Conservation (phyloP, 2,888 invertebrate genomes). For the Pemphredon lugubris region DNA sequence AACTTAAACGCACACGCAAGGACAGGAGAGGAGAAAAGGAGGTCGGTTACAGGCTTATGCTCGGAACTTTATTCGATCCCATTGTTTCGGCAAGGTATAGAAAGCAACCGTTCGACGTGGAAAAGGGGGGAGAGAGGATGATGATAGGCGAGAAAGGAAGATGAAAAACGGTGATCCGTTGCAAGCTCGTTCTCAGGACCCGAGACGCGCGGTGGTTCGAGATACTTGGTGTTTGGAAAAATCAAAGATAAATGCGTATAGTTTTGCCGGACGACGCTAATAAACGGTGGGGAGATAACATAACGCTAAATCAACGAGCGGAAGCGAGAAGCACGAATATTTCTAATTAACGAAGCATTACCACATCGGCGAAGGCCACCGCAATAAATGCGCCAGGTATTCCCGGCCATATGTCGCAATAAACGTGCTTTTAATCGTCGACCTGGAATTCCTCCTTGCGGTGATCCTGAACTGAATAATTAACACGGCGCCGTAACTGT, state of each 20-base stretch:
- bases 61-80: too few species aligned
- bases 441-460: slow-evolving; percentile 38
- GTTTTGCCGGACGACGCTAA: slow-evolving; percentile 41
- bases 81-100: too few species aligned
- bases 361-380: slow-evolving; percentile 32
- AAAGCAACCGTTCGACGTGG: too few species aligned
- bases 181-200: slow-evolving; percentile 8
- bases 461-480: slow-evolving; percentile 52
- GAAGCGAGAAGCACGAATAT: slow-evolving; percentile 56
- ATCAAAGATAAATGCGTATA: slow-evolving; percentile 38
- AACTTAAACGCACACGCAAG: neutral
- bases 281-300: slow-evolving; percentile 47
- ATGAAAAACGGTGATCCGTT: neutral
- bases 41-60: too few species aligned
- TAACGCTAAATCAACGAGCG: slow-evolving; percentile 53
- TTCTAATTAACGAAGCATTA: slow-evolving; percentile 64
- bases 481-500: slow-evolving; percentile 42
- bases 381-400: slow-evolving; percentile 54
- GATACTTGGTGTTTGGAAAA: slow-evolving; percentile 24
- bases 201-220: slow-evolving; percentile 3
- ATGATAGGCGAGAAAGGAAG: neutral
- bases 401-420: slow-evolving; percentile 52
- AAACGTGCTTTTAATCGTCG: slow-evolving; percentile 56
- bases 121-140: neutral
- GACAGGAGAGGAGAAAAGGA: neutral